Evolutionary conservation across 2,113 vertebrate genomes (phyloP).

Genomic region (Clarias macrocephalus): DNA sequence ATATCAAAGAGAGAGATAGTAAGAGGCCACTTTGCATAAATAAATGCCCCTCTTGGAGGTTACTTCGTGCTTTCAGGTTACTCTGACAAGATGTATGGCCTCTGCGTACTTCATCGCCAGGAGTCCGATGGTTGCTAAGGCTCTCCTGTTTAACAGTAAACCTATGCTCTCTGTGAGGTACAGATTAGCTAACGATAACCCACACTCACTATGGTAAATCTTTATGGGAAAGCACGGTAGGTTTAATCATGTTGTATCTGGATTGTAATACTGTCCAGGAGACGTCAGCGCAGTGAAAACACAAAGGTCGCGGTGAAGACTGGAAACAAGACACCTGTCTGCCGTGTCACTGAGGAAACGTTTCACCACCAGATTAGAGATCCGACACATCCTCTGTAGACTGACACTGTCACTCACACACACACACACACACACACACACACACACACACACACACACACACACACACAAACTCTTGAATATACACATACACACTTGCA

Average conservation of each 20-base stretch:
- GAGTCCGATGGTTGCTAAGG: not conserved
- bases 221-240: not conserved
- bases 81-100: not conserved
- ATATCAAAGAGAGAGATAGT: constrained; percentile 69
- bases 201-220: not conserved
- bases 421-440: constrained; percentile 44
- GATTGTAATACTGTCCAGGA: constrained; percentile 54
- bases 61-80: constrained; percentile 58
- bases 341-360: constrained; percentile 65
- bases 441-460: constrained; percentile 58
- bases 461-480: constrained; percentile 20
- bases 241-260: constrained; percentile 35
- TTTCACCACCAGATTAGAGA: constrained; percentile 63
- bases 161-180: not conserved
- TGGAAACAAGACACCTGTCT: constrained; percentile 71
- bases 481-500: constrained; percentile 55
- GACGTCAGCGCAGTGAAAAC: constrained; percentile 65
- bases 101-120: not conserved
- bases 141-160: not conserved
- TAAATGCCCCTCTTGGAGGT: constrained; percentile 67
- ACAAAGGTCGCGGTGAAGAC: constrained; percentile 61
- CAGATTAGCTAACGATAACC: constrained; percentile 1
- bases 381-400: constrained; percentile 63
- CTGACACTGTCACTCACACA: constrained; percentile 61
- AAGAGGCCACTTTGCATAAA: constrained; percentile 72